Evolutionary conservation across 2,888 invertebrate species (phyloP).

Genomic region (Lumbricus terrestris): DNA sequence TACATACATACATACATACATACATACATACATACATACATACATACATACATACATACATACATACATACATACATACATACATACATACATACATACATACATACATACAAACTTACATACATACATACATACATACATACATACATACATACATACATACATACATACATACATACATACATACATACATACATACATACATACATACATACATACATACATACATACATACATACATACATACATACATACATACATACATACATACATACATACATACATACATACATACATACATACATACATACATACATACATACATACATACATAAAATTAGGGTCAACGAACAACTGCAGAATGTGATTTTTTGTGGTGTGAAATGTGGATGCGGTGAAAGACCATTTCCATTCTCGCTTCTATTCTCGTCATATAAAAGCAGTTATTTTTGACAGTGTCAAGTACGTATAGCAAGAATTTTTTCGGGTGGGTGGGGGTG

Average conservation of each 20-base stretch:
- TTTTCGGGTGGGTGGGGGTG: too few species aligned
- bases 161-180: neutral
- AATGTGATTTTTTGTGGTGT: too few species aligned
- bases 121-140: neutral
- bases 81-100: conserved; percentile 18
- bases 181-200: neutral
- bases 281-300: neutral
- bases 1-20: neutral
- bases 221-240: conserved; percentile 18
- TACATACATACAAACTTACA: neutral
- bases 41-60: neutral
- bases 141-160: neutral
- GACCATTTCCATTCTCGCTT: too few species aligned
- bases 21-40: neutral
- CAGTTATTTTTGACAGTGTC: too few species aligned
- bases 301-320: neutral
- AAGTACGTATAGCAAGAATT: too few species aligned
- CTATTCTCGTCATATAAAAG: too few species aligned
- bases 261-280: conserved; percentile 15
- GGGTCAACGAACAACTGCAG: too few species aligned
- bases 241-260: conserved; percentile 20
- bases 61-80: neutral
- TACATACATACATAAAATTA: too few species aligned
- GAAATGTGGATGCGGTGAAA: too few species aligned
- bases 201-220: conserved; percentile 16